Percentiles rank a stretch among this genome's conserved stretches.
Conservation (phyloP, 2,113 vertebrate species). For the Malurus cyaneus region DNA sequence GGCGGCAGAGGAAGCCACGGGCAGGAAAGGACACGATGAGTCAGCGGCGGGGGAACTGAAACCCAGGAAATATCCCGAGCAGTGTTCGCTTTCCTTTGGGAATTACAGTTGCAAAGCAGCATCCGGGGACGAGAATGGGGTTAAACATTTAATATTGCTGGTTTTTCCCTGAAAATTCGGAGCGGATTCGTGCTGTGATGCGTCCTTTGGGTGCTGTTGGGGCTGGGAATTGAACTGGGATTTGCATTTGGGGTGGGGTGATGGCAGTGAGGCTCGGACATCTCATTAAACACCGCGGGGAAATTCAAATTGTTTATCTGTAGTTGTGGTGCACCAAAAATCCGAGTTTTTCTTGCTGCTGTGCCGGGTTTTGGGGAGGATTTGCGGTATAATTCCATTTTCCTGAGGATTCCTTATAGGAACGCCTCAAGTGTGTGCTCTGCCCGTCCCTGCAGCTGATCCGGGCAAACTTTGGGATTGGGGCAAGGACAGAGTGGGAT, state of each 20-base stretch:
- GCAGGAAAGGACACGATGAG: constrained; percentile 50
- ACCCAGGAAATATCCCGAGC: not conserved
- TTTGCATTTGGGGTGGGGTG: not conserved
- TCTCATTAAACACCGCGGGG: not conserved
- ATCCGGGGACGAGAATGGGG: not conserved
- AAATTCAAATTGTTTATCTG: not conserved
- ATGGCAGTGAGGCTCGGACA: not conserved
- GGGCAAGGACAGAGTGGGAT: not conserved
- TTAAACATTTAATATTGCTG: not conserved
- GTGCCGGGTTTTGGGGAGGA: not conserved
- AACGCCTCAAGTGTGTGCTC: not conserved
- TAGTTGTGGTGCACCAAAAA: not conserved
- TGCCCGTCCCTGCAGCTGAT: not conserved
- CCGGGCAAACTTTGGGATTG: not conserved
- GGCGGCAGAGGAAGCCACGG: not conserved
- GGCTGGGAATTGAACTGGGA: not conserved
- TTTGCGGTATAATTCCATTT: rapidly evolving
- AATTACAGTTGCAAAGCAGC: not conserved
- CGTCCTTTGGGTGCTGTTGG: not conserved
- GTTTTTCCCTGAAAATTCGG: not conserved
- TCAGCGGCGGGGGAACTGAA: constrained; percentile 21
- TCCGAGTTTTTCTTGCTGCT: not conserved
- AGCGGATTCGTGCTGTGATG: not conserved
- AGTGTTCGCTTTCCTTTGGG: not conserved
- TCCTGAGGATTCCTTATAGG: not conserved